Evolutionary conservation across 2,888 invertebrate genomes (phyloP).

Genomic region (Calameuta idolon): DNA sequence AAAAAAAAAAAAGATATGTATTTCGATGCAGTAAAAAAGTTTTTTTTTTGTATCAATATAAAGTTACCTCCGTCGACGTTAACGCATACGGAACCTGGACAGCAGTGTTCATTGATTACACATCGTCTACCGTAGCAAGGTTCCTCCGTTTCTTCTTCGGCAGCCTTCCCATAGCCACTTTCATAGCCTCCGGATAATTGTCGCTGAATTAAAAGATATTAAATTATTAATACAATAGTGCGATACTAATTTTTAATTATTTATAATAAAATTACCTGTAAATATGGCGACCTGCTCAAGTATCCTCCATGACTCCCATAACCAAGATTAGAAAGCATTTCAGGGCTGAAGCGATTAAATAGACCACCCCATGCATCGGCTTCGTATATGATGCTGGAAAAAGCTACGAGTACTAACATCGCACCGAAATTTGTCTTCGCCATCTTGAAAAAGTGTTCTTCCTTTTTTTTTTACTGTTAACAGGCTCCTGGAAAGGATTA

Average conservation of each 20-base stretch:
- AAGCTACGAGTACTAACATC: slow-evolving; percentile 41
- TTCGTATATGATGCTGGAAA: slow-evolving; percentile 47
- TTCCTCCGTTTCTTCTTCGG: slow-evolving; percentile 72
- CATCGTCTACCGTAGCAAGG: slow-evolving; percentile 85
- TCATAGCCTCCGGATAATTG: slow-evolving; percentile 52
- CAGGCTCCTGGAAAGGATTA: too few relatives aligned
- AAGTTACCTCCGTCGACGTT: slow-evolving; percentile 74
- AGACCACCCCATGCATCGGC: slow-evolving; percentile 82
- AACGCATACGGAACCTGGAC: slow-evolving; percentile 83
- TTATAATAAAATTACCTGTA: slow-evolving; percentile 67
- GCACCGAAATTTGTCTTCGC: slow-evolving; percentile 22
- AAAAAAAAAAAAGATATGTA: neutral
- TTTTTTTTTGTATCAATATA: neutral
- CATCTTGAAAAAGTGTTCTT: too few relatives aligned
- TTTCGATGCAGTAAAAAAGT: neutral
- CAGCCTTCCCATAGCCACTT: slow-evolving; percentile 65
- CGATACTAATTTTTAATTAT: too few relatives aligned
- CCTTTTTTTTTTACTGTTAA: too few relatives aligned
- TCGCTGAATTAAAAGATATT: slow-evolving; percentile 36
- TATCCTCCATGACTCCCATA: slow-evolving; percentile 77
- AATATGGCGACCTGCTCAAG: slow-evolving; percentile 63
- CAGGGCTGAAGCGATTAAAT: slow-evolving; percentile 89
- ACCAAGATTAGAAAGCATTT: slow-evolving; percentile 84
- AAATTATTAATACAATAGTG: too few relatives aligned
- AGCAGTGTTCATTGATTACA: slow-evolving; percentile 84